Evolutionary conservation across 2,888 invertebrate species (phyloP), one percentile per base, ranked within the genome.

Genomic region (Cancer borealis): DNA sequence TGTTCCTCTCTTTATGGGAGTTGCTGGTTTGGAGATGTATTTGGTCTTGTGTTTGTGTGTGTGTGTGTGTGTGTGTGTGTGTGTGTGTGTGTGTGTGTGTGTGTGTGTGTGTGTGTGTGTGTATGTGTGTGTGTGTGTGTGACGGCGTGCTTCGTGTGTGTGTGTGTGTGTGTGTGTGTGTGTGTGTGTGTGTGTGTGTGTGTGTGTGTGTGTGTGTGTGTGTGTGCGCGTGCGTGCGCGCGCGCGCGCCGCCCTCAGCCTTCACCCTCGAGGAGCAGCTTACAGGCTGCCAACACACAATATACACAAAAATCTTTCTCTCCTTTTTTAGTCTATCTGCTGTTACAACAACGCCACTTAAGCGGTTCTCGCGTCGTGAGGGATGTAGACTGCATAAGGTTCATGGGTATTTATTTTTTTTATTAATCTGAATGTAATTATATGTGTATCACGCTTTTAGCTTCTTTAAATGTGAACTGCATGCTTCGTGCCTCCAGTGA

Each of bases 161-260:
- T 21, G 6, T 66, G 66, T 66, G 66, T 66, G 66, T 66, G 66
- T 14, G n/a, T 66, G 66, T n/a, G 66, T 6, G 66, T 6, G 17
- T 6, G 66, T n/a, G 66, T n/a, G 14, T n/a, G 66, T n/a, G 66
- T 6, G 66, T n/a, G 14, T n/a, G 66, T 6, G 66, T 5, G n/a
- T n/a, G 66, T n/a, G 66, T n/a, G 66, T n/a, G 66, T n/a, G 66
- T n/a, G 66, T n/a, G 66, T n/a, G 66, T n/a, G 66, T n/a, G 66
- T n/a, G n/a, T n/a, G 66, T n/a, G n/a, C 3, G n/a, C n/a, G n/a
- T n/a, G n/a, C n/a, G n/a, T n/a, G n/a, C n/a, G n/a, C n/a, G n/a
- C n/a, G n/a, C n/a, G n/a, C n/a, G n/a, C 5, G 66, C 66, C 66
- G 2, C n/a, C 66, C 79, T 79, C 79, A 79, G 30, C 30, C 5